phyloP scores from a whole-genome alignment of 2,113 vertebrate genomes.

The Centrocercus urophasianus region DNA sequence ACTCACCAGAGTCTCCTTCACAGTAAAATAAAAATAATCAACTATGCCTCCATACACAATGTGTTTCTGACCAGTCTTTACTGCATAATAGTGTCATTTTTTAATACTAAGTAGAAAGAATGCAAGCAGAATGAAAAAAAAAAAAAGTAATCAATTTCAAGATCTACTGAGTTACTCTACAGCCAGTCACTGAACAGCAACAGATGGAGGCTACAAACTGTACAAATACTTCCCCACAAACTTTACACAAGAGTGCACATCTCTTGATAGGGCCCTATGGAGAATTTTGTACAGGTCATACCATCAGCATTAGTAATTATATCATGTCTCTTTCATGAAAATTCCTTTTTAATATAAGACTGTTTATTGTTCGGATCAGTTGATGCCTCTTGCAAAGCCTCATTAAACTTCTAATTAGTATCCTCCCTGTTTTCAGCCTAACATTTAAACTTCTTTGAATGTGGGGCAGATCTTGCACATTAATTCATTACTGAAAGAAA shows the following conservation, averaged over 20 bases:
- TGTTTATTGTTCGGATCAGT: neutral
- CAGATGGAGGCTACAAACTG: neutral
- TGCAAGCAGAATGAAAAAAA: neutral
- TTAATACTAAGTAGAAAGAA: neutral
- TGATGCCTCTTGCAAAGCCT: neutral
- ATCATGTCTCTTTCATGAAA: neutral
- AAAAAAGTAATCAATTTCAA: neutral
- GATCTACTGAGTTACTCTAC: neutral
- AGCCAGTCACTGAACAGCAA: neutral
- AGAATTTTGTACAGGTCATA: neutral
- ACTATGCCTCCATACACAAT: neutral
- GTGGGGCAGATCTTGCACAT: neutral
- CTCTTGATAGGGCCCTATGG: neutral
- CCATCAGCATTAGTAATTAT: neutral
- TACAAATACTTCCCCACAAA: neutral
- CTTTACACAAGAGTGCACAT: neutral
- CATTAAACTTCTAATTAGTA: neutral
- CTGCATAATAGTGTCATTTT: neutral
- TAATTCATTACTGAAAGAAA: neutral
- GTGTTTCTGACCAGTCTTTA: neutral
- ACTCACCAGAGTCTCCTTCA: neutral
- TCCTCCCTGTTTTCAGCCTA: neutral
- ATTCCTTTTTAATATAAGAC: neutral
- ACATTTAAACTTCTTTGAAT: neutral
- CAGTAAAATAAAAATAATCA: constrained; percentile 8